Percentiles rank a stretch among this genome's conserved stretches.
These are phyloP conservation scores for Syngnathus scovelli DNA, from an alignment of 2,113 vertebrate species.

Conservation along the genomic window DNA sequence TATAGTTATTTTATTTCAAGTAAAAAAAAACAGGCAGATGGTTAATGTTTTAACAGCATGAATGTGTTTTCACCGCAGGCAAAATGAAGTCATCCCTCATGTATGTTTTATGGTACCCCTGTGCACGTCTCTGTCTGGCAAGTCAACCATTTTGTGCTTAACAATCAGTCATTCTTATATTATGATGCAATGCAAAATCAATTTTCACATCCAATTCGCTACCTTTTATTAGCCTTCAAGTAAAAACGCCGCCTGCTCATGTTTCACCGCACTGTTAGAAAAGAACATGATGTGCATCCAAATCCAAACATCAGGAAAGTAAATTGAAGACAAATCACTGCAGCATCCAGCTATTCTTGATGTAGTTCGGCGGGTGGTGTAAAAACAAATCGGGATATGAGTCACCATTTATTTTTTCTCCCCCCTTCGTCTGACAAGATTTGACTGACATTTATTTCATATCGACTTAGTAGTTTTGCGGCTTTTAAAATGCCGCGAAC, in stretches of 20 bases:
- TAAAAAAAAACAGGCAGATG: neutral
- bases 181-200: conserved; percentile 2
- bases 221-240: conserved; percentile 29
- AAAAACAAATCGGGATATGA: conserved; percentile 19
- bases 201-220: conserved; percentile 7
- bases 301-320: conserved; percentile 23
- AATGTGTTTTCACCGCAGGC: neutral
- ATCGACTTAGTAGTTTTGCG: neutral
- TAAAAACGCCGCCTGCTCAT: conserved; percentile 29
- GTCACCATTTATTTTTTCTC: conserved; percentile 5
- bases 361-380: conserved; percentile 29
- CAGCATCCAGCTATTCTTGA: conserved; percentile 12
- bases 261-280: conserved; percentile 18
- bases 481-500: too few relatives aligned
- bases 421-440: neutral
- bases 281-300: conserved; percentile 37
- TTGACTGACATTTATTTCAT: neutral
- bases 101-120: neutral
- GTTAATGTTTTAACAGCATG: neutral
- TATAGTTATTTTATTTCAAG: neutral
- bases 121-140: neutral
- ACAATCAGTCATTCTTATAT: conserved; percentile 5
- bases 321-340: conserved; percentile 39
- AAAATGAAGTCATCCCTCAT: neutral
- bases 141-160: conserved; percentile 20